Evolutionary conservation across 2,888 invertebrate species (phyloP), one percentile per base, ranked within the genome.

Genomic region (Aphelenchoides bicaudatus): DNA sequence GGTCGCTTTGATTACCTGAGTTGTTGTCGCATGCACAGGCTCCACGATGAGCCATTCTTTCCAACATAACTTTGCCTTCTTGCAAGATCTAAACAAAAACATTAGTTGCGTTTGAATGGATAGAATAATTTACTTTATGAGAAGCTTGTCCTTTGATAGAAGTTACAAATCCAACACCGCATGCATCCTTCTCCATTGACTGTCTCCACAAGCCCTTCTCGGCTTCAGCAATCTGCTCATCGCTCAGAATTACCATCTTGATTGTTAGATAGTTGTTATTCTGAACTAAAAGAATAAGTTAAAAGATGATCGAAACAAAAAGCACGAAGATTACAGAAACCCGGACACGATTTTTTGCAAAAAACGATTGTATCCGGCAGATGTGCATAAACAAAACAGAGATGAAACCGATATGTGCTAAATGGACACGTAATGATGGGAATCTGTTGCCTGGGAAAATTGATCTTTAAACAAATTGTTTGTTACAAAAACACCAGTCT

Each of bases 21-120:
- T 96, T 93, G 83, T 96, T 96, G 84, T 98, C 98, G 83, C 94
- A 93, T 39, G 93, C 91, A 83, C 93, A 94, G 51, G 96, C 98
- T 77, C 98, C 98, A 69, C 98, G 88, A 84, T 98, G 98, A 84
- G 92, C 91, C 96, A 98, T 98, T 78, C 96, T 88, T 81, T 88
- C 88, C 62, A 96, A 88, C 83, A 96, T 86, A 71, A 86, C 88
- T 83, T 92, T 88, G 55, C 96, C 92, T 87, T 98, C 93, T 79
- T 88, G 87, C 74, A 98, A 86, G 80, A 98, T 92, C 90, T 92
- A 80, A 28, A 48, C 21, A 5, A 19, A 48, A 19, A 39, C 8
- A 47, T 39, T 43, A 6, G 19, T n/a, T 8, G n/a, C 21, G 10
- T 8, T 43, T 43, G 10, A 43, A 6, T 43, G 10, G 6, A n/a